Percentiles rank a stretch among this genome's conserved stretches.
phyloP scores from a whole-genome alignment of 2,113 vertebrate genomes.

The Aptenodytes patagonicus region DNA sequence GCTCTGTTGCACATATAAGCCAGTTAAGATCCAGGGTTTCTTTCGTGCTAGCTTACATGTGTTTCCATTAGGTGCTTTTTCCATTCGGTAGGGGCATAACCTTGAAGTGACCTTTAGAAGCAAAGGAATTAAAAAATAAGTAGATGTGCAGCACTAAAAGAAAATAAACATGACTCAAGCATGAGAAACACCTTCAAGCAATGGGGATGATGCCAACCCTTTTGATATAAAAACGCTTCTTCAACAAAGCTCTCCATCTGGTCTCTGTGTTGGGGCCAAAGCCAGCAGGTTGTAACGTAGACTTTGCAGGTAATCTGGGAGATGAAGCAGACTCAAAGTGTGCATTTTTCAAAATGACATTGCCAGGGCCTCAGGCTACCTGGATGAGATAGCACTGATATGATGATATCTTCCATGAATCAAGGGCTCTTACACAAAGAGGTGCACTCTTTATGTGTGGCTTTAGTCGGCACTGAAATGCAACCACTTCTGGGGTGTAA shows the following conservation, averaged over 20 bases:
- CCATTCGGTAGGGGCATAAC: background rate
- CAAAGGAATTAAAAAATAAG: constrained; percentile 22
- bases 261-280: constrained; percentile 20
- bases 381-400: background rate
- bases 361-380: background rate
- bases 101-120: constrained; percentile 33
- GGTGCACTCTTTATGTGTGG: background rate
- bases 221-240: constrained; percentile 42
- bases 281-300: background rate
- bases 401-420: background rate
- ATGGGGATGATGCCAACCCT: constrained; percentile 33
- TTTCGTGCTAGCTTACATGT: background rate
- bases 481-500: background rate
- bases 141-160: background rate
- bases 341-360: background rate
- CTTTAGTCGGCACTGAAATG: background rate
- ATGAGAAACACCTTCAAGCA: constrained; percentile 60
- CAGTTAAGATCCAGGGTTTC: background rate
- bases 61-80: background rate
- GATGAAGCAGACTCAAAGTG: background rate
- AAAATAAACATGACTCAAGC: constrained; percentile 52
- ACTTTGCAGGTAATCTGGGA: constrained; percentile 34
- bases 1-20: background rate
- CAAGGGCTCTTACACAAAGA: background rate
- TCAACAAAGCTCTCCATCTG: constrained; percentile 58